phyloP scores from a whole-genome alignment of 2,888 invertebrate genomes.

The Melanargia galathea region DNA sequence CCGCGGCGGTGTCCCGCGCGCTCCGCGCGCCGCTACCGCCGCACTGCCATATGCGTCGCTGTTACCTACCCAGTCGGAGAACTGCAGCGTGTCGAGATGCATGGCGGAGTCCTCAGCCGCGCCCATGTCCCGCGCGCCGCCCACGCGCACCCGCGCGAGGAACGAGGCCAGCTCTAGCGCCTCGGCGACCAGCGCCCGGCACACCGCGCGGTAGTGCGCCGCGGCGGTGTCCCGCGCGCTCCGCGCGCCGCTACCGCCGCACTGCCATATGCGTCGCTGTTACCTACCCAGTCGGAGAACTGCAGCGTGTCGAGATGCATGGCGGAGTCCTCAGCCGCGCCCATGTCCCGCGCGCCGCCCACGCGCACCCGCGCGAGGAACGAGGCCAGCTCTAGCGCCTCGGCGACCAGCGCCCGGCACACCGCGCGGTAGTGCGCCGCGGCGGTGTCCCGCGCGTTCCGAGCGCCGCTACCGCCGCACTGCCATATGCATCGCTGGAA shows the following conservation, averaged over 20 bases:
- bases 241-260: conserved; percentile 70
- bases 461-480: conserved; percentile 71
- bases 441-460: conserved; percentile 81
- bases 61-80: conserved; percentile 78
- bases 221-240: conserved; percentile 84
- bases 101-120: conserved; percentile 85
- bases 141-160: conserved; percentile 89
- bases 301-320: conserved; percentile 90
- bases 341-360: conserved; percentile 84
- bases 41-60: conserved; percentile 78
- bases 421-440: conserved; percentile 95
- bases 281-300: conserved; percentile 81
- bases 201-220: conserved; percentile 94
- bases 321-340: conserved; percentile 85
- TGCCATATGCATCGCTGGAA: conserved; percentile 76
- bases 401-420: conserved; percentile 94
- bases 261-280: conserved; percentile 77
- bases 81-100: conserved; percentile 91
- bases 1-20: conserved; percentile 84
- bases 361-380: conserved; percentile 93
- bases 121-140: conserved; percentile 85
- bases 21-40: conserved; percentile 70
- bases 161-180: conserved; percentile 94
- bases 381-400: conserved; percentile 93
- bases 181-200: conserved; percentile 95